phyloP scores from a whole-genome alignment of 37 sponge, comb jelly and placozoan genomes.

The Axinella damicornis region DNA sequence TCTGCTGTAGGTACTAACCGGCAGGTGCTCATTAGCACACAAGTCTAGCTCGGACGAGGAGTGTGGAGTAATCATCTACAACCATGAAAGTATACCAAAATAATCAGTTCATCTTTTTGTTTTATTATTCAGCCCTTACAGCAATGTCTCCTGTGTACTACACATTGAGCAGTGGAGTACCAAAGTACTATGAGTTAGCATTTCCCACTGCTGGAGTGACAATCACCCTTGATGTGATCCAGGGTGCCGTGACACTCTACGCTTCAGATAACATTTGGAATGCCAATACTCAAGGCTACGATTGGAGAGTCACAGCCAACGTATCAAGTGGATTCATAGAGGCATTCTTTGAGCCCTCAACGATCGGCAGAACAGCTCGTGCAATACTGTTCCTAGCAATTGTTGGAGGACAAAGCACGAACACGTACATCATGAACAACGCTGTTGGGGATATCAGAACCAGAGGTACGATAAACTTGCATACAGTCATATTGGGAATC shows the following conservation, averaged over 20 bases:
- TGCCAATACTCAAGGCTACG: neutral
- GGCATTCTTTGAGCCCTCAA: neutral
- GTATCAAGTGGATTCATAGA: neutral
- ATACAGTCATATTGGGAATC: no score
- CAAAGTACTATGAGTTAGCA: neutral
- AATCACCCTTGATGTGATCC: neutral
- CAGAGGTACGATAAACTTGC: neutral
- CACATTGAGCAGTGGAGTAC: neutral
- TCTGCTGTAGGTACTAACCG: no score
- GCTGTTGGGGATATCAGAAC: neutral
- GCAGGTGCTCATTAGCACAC: no score
- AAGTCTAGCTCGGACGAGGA: no score
- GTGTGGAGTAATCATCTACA: no score
- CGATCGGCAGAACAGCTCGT: neutral
- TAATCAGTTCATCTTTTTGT: no score
- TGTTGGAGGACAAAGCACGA: no score
- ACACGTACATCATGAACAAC: neutral
- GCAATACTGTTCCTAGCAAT: neutral
- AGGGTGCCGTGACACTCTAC: neutral
- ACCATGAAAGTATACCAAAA: no score
- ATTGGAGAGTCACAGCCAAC: neutral
- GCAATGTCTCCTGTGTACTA: neutral
- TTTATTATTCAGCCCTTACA: neutral
- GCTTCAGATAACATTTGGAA: neutral
- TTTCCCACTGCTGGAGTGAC: conserved; percentile 1